Evolutionary conservation across 2,888 invertebrate species (phyloP).

Genomic region (Boloria euphrosyne): DNA sequence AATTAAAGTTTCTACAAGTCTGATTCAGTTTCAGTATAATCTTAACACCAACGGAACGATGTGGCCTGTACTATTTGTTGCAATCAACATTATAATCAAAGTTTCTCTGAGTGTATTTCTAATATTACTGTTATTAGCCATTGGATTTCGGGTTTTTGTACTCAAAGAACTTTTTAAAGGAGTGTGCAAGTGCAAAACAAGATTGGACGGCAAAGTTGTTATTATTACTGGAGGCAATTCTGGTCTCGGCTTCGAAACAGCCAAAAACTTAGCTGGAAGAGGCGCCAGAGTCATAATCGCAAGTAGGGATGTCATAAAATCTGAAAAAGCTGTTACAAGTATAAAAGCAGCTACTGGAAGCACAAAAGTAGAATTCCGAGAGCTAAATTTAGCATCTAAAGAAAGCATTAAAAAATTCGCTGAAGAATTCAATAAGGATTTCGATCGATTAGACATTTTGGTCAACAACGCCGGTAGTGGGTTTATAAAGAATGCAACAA

Average conservation of each 20-base stretch:
- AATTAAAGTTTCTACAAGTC: too few species aligned
- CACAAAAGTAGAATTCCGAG: slow-evolving; percentile 83
- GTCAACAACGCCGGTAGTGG: slow-evolving; percentile 85
- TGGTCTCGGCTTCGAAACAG: slow-evolving; percentile 91
- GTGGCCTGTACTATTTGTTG: too few species aligned
- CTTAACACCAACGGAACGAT: too few species aligned
- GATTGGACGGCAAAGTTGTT: slow-evolving; percentile 81
- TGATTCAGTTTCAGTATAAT: too few species aligned
- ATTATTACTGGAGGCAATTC: slow-evolving; percentile 91
- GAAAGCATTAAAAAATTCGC: slow-evolving; percentile 83
- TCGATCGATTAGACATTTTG: slow-evolving; percentile 81
- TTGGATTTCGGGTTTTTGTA: slow-evolving; percentile 44
- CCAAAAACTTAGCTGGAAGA: slow-evolving; percentile 85
- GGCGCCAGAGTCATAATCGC: slow-evolving; percentile 89
- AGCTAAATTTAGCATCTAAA: slow-evolving; percentile 77
- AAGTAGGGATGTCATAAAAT: slow-evolving; percentile 87
- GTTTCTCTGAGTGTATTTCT: slow-evolving; percentile 19
- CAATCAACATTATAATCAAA: too few species aligned
- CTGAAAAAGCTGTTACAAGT: slow-evolving; percentile 85
- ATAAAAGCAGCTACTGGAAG: slow-evolving; percentile 87
- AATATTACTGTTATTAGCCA: slow-evolving; percentile 33
- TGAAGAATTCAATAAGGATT: slow-evolving; percentile 76
- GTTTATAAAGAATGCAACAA: slow-evolving; percentile 53
- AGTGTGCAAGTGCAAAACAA: slow-evolving; percentile 56
- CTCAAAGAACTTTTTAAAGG: slow-evolving; percentile 45